phyloP scores from a whole-genome alignment of 2,113 vertebrate genomes.

The Capreolus pygargus region DNA sequence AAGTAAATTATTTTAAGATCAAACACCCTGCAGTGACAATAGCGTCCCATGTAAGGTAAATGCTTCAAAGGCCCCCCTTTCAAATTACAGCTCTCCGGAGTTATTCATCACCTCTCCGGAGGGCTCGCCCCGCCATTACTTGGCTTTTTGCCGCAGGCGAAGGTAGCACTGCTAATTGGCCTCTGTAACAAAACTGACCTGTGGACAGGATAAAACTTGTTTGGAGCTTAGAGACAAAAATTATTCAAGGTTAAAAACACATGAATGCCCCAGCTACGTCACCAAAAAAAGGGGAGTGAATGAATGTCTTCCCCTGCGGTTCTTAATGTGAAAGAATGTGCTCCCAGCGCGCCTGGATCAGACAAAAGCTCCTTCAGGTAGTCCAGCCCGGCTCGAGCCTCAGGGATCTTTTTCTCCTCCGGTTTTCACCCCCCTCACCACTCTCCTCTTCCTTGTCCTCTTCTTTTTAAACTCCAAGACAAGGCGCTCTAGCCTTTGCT shows the following conservation, averaged over 20 bases:
- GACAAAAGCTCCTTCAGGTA: conserved; percentile 87
- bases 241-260: conserved; percentile 90
- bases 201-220: conserved; percentile 97
- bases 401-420: background rate
- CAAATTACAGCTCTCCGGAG: conserved; percentile 95
- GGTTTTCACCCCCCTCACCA: background rate
- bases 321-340: conserved; percentile 84
- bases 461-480: conserved; percentile 66
- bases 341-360: conserved; percentile 77
- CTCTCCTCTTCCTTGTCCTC: conserved; percentile 59
- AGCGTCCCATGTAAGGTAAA: conserved; percentile 98
- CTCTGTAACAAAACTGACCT: conserved; percentile 99
- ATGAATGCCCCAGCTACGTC: conserved; percentile 85
- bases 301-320: conserved; percentile 85
- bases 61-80: conserved; percentile 93
- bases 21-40: conserved; percentile 99
- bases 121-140: conserved; percentile 92
- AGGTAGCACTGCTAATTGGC: conserved; percentile 99
- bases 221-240: conserved; percentile 91
- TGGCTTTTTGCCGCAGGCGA: conserved; percentile 98
- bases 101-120: conserved; percentile 92
- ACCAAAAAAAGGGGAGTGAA: conserved; percentile 83
- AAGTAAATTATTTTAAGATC: conserved; percentile 99
- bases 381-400: conserved; percentile 71
- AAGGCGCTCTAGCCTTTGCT: conserved; percentile 70